Evolutionary conservation across 2,797 vertebrate genomes (phyloP).

Genomic region (Liparis tanakae): DNA sequence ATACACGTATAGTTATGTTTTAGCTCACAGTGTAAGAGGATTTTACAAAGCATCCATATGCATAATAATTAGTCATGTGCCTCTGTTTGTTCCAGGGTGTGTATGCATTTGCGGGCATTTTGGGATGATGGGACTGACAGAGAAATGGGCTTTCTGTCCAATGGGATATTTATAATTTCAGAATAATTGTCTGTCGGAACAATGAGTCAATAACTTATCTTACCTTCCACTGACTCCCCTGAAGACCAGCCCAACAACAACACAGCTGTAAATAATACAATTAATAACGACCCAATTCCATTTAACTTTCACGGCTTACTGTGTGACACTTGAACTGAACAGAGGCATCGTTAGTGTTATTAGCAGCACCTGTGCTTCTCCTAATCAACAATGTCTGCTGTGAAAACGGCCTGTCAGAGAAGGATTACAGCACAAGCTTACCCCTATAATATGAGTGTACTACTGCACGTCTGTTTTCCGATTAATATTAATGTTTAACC

Average conservation of each 20-base stretch:
- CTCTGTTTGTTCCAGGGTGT: not conserved
- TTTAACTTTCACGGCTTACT: slow-evolving; percentile 1
- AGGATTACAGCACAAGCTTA: not conserved
- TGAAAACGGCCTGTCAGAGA: not conserved
- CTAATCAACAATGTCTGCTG: not conserved
- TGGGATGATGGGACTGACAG: not conserved
- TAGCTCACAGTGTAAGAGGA: not conserved
- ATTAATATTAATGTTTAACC: not conserved
- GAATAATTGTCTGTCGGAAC: not conserved
- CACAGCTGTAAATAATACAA: slow-evolving; percentile 12
- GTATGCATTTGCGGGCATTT: not conserved
- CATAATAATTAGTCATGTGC: not conserved
- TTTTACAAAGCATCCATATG: not conserved
- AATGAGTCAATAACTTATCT: not conserved
- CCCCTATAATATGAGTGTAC: not conserved
- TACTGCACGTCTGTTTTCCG: not conserved
- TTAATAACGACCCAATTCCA: not conserved
- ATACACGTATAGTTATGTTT: not conserved
- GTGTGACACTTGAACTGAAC: slow-evolving; percentile 6
- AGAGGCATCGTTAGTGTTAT: not conserved
- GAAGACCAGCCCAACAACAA: slow-evolving; percentile 17
- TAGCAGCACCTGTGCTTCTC: not conserved
- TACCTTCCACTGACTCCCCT: slow-evolving; percentile 13
- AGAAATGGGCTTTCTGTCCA: not conserved
- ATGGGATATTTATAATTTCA: not conserved